A percentile compares a stretch with the other conserved stretches of the same genome.
phyloP scores from a whole-genome alignment of 2,113 vertebrate genomes.

The Morone saxatilis region DNA sequence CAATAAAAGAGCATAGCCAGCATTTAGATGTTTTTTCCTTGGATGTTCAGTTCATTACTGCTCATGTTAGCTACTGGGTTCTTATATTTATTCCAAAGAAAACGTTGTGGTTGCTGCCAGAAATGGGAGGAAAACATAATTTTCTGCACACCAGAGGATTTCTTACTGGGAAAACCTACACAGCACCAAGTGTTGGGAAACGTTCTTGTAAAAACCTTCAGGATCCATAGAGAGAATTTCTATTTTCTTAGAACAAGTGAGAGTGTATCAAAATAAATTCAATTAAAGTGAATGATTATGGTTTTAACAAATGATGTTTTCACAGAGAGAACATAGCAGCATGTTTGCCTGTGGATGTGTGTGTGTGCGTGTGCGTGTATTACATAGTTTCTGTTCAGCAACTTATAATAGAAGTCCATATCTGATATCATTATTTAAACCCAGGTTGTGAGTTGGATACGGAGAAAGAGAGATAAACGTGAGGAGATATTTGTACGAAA shows the following conservation, averaged over 20 bases:
- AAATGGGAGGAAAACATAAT: conserved; percentile 4
- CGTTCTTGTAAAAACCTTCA: conserved; percentile 11
- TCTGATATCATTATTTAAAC: not conserved
- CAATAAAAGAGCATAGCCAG: conserved; percentile 32
- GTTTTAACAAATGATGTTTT: conserved; percentile 34
- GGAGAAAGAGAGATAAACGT: conserved; percentile 17
- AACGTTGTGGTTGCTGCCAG: conserved; percentile 53
- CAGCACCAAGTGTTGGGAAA: conserved; percentile 17
- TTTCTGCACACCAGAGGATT: conserved; percentile 32
- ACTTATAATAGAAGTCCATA: not conserved
- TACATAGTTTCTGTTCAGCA: not conserved
- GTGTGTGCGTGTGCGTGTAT: not conserved
- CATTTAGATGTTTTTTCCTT: conserved; percentile 23
- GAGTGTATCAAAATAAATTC: conserved; percentile 20
- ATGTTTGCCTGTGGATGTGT: conserved; percentile 3
- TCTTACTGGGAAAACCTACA: conserved; percentile 42
- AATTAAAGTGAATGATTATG: conserved; percentile 23
- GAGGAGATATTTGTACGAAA: conserved; percentile 40
- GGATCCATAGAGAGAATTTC: conserved; percentile 20
- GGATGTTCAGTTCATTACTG: conserved; percentile 38
- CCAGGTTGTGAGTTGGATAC: not conserved
- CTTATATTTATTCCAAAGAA: conserved; percentile 59
- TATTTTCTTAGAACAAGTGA: conserved; percentile 12
- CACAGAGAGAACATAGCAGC: conserved; percentile 9
- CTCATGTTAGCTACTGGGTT: conserved; percentile 39